A percentile compares a stretch with the other conserved stretches of the same genome.
Evolutionary conservation across 2,888 invertebrate species (phyloP).

Genomic region (Polyommatus iphigenia): DNA sequence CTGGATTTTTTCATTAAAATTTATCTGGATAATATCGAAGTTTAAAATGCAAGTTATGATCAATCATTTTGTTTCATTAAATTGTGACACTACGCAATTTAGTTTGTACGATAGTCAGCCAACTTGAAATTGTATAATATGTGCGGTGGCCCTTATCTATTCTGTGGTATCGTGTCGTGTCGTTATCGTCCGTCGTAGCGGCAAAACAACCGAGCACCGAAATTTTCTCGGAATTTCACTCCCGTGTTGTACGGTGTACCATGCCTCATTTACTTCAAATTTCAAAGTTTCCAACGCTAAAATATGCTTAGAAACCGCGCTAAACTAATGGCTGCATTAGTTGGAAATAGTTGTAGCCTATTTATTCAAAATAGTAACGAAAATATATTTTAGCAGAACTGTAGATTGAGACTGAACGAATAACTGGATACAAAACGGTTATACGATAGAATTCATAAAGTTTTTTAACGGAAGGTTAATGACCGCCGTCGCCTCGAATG

Average conservation of each 20-base stretch:
- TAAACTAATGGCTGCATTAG: background rate
- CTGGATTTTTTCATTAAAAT: too few relatives aligned
- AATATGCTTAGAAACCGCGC: background rate
- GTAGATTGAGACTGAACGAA: background rate
- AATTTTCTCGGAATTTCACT: constrained; percentile 14
- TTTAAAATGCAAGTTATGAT: too few relatives aligned
- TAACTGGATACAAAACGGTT: background rate
- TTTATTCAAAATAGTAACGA: background rate
- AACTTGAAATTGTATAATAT: too few relatives aligned
- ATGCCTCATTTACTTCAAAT: background rate
- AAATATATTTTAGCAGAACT: too few relatives aligned
- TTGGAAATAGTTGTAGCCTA: background rate
- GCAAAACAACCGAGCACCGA: constrained; percentile 13
- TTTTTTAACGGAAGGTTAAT: background rate
- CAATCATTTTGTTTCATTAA: too few relatives aligned
- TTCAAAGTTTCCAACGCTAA: constrained; percentile 1
- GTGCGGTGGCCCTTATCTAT: too few relatives aligned
- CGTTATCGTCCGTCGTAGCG: too few relatives aligned
- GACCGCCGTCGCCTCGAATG: background rate
- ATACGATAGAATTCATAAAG: too few relatives aligned
- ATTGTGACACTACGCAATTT: too few relatives aligned
- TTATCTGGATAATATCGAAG: too few relatives aligned
- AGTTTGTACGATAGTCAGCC: too few relatives aligned
- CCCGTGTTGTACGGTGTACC: background rate
- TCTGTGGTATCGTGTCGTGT: too few relatives aligned